phyloP scores from a whole-genome alignment of 35 echinoderm and acorn worm genomes.

The Ptychodera flava region DNA sequence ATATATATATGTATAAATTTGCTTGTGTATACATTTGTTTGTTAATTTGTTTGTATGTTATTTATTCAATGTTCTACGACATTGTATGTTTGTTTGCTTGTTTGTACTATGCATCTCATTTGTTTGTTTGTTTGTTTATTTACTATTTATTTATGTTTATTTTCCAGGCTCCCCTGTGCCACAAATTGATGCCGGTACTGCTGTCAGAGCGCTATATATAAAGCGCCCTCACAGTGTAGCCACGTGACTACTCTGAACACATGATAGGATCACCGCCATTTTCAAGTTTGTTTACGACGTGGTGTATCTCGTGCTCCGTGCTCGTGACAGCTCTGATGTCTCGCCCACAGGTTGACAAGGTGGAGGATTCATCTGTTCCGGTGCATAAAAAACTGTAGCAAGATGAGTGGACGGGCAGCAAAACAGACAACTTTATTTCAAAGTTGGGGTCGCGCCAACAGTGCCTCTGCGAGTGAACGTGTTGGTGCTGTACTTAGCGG shows the following conservation, averaged over 20 bases:
- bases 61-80: too few relatives aligned
- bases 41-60: too few relatives aligned
- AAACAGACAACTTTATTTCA: not conserved
- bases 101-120: not conserved
- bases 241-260: not conserved
- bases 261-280: not conserved
- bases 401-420: not conserved
- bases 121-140: not conserved
- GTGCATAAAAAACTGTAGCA: too few relatives aligned
- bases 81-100: not conserved
- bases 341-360: too few relatives aligned
- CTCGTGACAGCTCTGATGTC: too few relatives aligned
- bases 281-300: not conserved
- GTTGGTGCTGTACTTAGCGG: not conserved
- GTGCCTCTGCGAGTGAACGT: not conserved
- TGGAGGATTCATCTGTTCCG: too few relatives aligned
- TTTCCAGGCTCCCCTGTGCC: too few relatives aligned
- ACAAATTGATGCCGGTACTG: too few relatives aligned
- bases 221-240: not conserved
- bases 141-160: too few relatives aligned
- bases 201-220: too few relatives aligned
- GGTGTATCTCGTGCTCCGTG: not conserved
- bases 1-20: too few relatives aligned
- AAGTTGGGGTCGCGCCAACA: not conserved
- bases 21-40: too few relatives aligned